phyloP scores from a whole-genome alignment of 2,888 invertebrate genomes.

The Macrosiphum euphorbiae region DNA sequence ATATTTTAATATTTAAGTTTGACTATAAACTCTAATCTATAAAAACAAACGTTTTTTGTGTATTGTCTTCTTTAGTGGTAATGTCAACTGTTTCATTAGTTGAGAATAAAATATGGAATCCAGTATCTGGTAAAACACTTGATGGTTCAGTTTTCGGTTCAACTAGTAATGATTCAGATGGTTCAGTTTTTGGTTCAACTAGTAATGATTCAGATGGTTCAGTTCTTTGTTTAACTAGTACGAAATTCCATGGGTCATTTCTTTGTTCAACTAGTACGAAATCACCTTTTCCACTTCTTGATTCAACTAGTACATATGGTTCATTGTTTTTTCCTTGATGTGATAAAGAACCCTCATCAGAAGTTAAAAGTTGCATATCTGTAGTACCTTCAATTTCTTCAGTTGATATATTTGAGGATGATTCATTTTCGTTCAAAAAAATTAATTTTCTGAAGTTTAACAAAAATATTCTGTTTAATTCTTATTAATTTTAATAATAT shows the following conservation, averaged over 20 bases:
- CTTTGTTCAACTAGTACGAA: no score
- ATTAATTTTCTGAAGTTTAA: neutral
- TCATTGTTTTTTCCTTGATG: neutral
- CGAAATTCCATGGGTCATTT: no score
- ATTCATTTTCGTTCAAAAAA: neutral
- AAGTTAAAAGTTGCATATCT: neutral
- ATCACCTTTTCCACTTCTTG: no score
- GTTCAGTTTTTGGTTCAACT: no score
- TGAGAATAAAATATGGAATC: conserved; percentile 44
- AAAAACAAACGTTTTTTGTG: conserved; percentile 13
- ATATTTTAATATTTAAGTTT: neutral
- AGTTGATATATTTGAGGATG: neutral
- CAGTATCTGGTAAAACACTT: neutral
- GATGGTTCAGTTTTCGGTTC: neutral
- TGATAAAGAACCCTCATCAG: neutral
- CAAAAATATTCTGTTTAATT: neutral
- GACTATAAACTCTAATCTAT: neutral
- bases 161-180: neutral
- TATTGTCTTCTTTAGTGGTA: conserved; percentile 15
- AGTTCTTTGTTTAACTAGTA: no score
- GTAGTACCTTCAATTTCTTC: conserved; percentile 43
- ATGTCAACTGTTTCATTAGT: conserved; percentile 13
- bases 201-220: no score
- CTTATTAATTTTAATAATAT: neutral
- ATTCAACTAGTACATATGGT: neutral